phyloP scores from a whole-genome alignment of 2,888 invertebrate genomes.

The Rhaphigaster nebulosa region DNA sequence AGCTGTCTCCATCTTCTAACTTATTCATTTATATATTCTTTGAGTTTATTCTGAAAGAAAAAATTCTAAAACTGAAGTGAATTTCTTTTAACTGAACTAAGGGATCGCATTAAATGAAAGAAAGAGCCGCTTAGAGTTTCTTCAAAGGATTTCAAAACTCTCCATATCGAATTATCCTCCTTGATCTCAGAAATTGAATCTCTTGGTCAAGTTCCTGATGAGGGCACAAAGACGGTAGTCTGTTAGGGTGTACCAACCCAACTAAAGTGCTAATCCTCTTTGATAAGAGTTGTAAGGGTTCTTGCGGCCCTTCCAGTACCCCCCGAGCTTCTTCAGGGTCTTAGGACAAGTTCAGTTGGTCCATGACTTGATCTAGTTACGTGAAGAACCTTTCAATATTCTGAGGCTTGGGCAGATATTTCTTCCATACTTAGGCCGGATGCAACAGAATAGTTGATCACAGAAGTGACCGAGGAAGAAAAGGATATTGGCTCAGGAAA shows the following conservation, averaged over 20 bases:
- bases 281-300: neutral
- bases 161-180: neutral
- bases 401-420: too few species aligned
- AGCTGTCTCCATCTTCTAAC: too few species aligned
- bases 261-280: constrained; percentile 3
- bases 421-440: too few species aligned
- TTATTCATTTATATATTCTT: too few species aligned
- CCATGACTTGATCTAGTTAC: too few species aligned
- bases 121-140: neutral
- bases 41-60: too few species aligned
- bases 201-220: neutral
- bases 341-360: neutral
- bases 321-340: neutral
- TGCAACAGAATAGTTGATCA: too few species aligned
- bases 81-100: too few species aligned
- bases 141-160: neutral
- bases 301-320: neutral
- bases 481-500: too few species aligned
- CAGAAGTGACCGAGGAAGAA: too few species aligned
- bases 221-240: neutral
- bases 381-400: too few species aligned
- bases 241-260: neutral
- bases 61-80: too few species aligned
- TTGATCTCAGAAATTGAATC: neutral
- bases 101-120: neutral